phyloP scores from a whole-genome alignment of 1,140 invertebrate genomes.

The Macrotrachela quadricornifera region DNA sequence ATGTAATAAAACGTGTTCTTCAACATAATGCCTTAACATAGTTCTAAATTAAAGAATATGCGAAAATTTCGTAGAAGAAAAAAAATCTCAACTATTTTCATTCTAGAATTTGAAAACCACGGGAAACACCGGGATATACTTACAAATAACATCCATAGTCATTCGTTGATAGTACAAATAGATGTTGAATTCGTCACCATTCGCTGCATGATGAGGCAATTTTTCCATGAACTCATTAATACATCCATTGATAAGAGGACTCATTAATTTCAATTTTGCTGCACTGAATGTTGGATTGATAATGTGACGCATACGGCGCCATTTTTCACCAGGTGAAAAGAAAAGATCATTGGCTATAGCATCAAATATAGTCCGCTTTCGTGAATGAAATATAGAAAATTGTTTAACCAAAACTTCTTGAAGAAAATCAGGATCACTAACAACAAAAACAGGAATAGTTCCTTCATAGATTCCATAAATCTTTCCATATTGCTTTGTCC shows the following conservation, averaged over 20 bases:
- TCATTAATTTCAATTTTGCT: constrained; percentile 36
- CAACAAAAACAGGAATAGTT: constrained; percentile 23
- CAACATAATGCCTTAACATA: too few species aligned
- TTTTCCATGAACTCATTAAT: constrained; percentile 17
- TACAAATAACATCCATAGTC: constrained; percentile 4
- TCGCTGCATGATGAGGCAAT: constrained; percentile 10
- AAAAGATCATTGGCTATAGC: constrained; percentile 9
- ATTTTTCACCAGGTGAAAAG: constrained; percentile 21
- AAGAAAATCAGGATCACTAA: constrained; percentile 24
- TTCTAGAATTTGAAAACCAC: too few species aligned
- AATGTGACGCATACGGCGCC: constrained; percentile 36
- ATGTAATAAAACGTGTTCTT: too few species aligned
- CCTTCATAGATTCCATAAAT: constrained; percentile 18
- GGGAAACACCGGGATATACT: too few species aligned
- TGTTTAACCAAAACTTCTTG: constrained; percentile 30
- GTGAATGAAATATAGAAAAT: constrained; percentile 29
- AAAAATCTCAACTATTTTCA: too few species aligned
- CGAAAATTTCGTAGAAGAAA: too few species aligned
- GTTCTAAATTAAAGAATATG: too few species aligned
- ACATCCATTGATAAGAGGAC: constrained; percentile 18
- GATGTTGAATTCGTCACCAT: constrained; percentile 16
- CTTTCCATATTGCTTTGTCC: too few species aligned
- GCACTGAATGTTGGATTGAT: constrained; percentile 38
- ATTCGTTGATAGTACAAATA: constrained; percentile 4
- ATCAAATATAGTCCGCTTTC: constrained; percentile 15